Base-by-base conservation (phyloP, 2,888 invertebrate species). In the Unio delphinus region DNA sequence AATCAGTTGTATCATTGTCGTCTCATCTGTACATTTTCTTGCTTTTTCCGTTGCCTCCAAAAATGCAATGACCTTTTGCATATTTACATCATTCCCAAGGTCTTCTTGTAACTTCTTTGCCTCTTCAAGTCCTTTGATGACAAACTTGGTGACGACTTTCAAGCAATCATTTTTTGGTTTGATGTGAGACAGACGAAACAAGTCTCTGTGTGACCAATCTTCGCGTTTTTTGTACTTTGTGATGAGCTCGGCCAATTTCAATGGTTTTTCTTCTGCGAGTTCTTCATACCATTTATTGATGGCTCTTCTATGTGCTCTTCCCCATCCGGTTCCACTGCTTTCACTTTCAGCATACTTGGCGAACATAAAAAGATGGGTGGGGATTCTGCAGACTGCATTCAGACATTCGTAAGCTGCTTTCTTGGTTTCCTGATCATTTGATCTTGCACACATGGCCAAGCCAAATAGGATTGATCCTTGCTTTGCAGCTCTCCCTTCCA, bases 141-240 rank as follows among this genome's bases (percentile, higher is more conserved):
- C 68, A 61, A 80, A 84, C 56, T 79, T 70, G 23, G 80, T 61
- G 20, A 86, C 67, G 8, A 80, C 76, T 5, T 76, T 80, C 15
- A 82, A 55, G 7, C 67, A 75, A 23, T 75, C 75, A 54, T 72
- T 62, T 18, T 60, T 69, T 1, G 84, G 74, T 69, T 83, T 84
- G 17, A 79, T 76, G 65, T 86, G 83, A 34, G 83, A 65, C 30
- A 85, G 71, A 55, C 91, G 85, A 92, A 93, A 90, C n/a, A 95
- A 90, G 80, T 94, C 94, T 82, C 93, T 93, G 86, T 95, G 95
- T 0, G 92, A 92, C 91, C 94, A 94, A 6, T 94, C 93, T 81
- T 93, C 92, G 75, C 93, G 92, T 15, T 93, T 92, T 65, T 92
- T 92, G 68, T 92, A 92, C 84, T 92, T 92, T 6, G 93, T 93